phyloP scores from a whole-genome alignment of 1,140 invertebrate species.

The Drosophila virilis region DNA sequence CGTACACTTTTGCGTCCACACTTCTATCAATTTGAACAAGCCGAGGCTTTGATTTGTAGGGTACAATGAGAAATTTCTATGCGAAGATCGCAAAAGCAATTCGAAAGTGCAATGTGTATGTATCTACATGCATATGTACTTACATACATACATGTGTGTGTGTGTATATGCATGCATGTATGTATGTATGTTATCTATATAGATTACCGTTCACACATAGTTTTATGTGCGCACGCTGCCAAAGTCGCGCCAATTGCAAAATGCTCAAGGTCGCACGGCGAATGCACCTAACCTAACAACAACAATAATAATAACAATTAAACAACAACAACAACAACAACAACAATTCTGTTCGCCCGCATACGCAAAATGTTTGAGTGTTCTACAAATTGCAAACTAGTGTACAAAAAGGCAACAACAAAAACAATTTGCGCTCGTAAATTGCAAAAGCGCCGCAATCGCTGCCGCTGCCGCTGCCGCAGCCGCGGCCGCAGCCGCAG shows the following conservation, averaged over 20 bases:
- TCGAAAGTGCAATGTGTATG: constrained; percentile 23
- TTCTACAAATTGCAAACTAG: constrained; percentile 70
- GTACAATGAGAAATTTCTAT: constrained; percentile 22
- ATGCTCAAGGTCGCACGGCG: constrained; percentile 71
- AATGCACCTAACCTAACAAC: constrained; percentile 65
- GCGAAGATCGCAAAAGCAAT: constrained; percentile 29
- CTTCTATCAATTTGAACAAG: not conserved
- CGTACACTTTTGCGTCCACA: not conserved
- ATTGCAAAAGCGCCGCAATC: constrained; percentile 72
- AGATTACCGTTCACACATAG: constrained; percentile 22
- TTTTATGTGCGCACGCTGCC: constrained; percentile 72
- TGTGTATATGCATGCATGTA: not conserved
- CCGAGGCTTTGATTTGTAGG: constrained; percentile 6
- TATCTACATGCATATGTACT: not conserved
- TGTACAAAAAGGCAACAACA: constrained; percentile 43
- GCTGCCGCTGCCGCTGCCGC: constrained; percentile 27
- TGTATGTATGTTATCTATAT: constrained; percentile 6
- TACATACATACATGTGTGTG: constrained; percentile 5
- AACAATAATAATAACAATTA: constrained; percentile 23
- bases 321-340: constrained; percentile 19
- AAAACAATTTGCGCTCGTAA: constrained; percentile 72
- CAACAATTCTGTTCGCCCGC: constrained; percentile 33
- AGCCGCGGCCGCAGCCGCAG: constrained; percentile 27
- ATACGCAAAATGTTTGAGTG: constrained; percentile 73
- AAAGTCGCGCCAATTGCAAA: constrained; percentile 59